Conservation (phyloP, 2,113 vertebrate genomes). For the Crotalus viridis region DNA sequence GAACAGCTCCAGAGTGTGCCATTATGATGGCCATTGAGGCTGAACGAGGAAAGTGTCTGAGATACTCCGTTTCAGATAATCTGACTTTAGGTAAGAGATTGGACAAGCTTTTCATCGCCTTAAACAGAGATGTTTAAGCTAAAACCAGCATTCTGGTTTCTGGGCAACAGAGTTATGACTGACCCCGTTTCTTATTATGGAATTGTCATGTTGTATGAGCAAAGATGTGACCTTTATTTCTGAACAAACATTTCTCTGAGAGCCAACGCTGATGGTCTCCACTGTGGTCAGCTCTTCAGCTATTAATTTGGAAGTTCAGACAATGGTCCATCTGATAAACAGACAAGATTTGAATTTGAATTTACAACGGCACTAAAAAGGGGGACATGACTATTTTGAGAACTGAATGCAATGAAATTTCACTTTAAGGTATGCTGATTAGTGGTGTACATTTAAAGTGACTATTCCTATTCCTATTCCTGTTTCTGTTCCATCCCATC, state of each 20-base stretch:
- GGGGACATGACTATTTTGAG: too few relatives aligned
- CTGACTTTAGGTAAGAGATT: constrained; percentile 57
- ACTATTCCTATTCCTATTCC: too few relatives aligned
- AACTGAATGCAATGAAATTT: too few relatives aligned
- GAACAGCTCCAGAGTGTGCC: constrained; percentile 35
- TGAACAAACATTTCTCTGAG: background rate
- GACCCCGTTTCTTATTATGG: background rate
- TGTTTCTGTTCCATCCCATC: too few relatives aligned
- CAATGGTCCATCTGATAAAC: background rate
- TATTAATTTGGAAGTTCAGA: background rate
- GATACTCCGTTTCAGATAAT: constrained; percentile 30
- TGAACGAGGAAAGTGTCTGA: constrained; percentile 54
- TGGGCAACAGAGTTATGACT: background rate
- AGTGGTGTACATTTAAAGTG: too few relatives aligned
- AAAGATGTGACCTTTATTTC: background rate
- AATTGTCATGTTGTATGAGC: background rate
- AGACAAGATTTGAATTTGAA: background rate
- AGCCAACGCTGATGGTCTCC: background rate
- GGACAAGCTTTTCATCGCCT: accelerated
- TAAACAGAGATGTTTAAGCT: background rate
- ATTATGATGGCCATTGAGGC: constrained; percentile 57
- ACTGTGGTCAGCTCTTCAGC: background rate
- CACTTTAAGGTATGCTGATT: too few relatives aligned
- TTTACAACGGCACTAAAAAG: background rate
- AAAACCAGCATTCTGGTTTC: background rate